Evolutionary conservation across 2,113 vertebrate genomes (phyloP).

Genomic region (Periophthalmus modestus): DNA sequence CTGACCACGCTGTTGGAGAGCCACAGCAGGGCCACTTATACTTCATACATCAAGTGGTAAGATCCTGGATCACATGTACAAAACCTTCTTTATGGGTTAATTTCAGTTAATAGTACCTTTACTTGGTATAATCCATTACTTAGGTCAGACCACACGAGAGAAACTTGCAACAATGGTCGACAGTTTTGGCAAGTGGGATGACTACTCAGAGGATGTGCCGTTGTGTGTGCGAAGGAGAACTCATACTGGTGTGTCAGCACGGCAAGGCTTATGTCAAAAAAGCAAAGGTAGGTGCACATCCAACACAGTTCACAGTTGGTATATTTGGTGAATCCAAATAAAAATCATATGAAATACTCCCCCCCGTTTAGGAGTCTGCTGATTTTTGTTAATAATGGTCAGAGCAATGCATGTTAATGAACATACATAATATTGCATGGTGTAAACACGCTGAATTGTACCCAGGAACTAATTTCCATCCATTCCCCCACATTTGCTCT

Average conservation of each 20-base stretch:
- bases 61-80: background rate
- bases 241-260: background rate
- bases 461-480: background rate
- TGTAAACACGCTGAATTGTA: too few species aligned
- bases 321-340: background rate
- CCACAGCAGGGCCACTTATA: background rate
- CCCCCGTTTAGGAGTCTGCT: background rate
- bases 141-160: slow-evolving; percentile 1
- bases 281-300: background rate
- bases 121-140: background rate
- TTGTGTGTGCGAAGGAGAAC: background rate
- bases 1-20: slow-evolving; percentile 1
- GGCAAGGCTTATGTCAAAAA: background rate
- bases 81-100: background rate
- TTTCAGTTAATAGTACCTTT: background rate
- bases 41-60: background rate
- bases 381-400: background rate
- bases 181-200: slow-evolving; percentile 4
- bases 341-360: background rate
- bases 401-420: background rate
- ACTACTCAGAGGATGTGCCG: background rate
- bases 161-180: slow-evolving; percentile 1
- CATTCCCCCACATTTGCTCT: background rate
- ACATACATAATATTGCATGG: background rate
- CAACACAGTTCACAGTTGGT: background rate